Base-by-base conservation (phyloP, 2,888 invertebrate genomes). In the Lasioglossum marginatum region DNA sequence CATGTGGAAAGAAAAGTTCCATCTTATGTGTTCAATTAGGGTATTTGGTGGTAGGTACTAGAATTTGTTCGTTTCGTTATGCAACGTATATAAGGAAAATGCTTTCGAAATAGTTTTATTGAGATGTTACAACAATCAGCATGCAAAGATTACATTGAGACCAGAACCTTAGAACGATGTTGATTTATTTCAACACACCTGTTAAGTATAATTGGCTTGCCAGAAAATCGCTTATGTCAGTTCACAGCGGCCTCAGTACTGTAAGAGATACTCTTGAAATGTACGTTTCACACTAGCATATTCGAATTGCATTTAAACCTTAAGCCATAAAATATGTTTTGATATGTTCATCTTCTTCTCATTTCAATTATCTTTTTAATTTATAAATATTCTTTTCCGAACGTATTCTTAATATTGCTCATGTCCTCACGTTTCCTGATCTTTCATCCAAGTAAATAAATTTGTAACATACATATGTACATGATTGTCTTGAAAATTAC, bases 101-200 rank as follows among this genome's bases (percentile, higher is more conserved):
- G 19, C 23, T 77, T 86, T 83, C 52, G 45, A 81, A 78, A 77
- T 82, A 68, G 72, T 87, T 89, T 90, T 92, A 93, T 94, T 93
- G 90, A 93, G 92, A 92, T 92, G 82, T 93, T 92, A 94, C 93
- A 94, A 94, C 93, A 93, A 92, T 92, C 87, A 94, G 91, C 94
- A 94, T 94, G 93, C 94, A 93, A 90, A 90, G 91, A 83, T 92
- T 94, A 94, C 91, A 93, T 88, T 89, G 86, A 89, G 86, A 92
- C 85, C 85, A 86, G 79, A 83, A 81, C 74, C 48, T 83, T 82
- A 88, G 80, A 89, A 77, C 68, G 71, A 82, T 83, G 79, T 77
- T 85, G 77, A 81, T 81, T 70, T 80, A 75, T 83, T 78, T 83
- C 48, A 81, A 79, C 37, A 71, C 79, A 68, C 48, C 83, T 82